Evolutionary conservation across 64 coral and sea anemone genomes (phyloP).

Genomic region (Montipora foliosa): DNA sequence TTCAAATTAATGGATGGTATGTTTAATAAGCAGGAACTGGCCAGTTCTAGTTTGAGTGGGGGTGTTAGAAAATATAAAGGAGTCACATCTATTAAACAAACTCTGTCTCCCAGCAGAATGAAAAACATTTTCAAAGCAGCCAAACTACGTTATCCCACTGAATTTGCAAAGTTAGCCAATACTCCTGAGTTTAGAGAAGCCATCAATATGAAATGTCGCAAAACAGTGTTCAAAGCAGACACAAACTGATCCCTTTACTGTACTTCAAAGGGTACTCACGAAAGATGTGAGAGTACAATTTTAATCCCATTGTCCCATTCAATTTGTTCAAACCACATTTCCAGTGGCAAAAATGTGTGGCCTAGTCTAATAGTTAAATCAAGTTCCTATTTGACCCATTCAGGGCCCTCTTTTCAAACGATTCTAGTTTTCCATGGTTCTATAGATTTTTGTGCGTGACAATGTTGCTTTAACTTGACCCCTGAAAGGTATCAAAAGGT

Average conservation of each 20-base stretch:
- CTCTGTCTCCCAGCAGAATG: not conserved
- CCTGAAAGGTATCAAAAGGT: too few species aligned
- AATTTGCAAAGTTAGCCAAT: not conserved
- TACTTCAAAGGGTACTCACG: not conserved
- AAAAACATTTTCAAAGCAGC: constrained; percentile 1
- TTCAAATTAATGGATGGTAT: constrained; percentile 12
- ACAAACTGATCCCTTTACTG: not conserved
- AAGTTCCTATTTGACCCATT: too few species aligned
- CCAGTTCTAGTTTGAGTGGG: constrained; percentile 3
- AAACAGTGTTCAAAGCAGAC: not conserved
- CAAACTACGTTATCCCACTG: not conserved
- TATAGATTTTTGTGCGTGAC: too few species aligned
- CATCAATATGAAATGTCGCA: not conserved
- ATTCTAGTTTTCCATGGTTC: too few species aligned
- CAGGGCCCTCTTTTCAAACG: too few species aligned
- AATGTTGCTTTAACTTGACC: too few species aligned
- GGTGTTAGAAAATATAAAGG: constrained; percentile 11
- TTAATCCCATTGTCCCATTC: not conserved
- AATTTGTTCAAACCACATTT: not conserved
- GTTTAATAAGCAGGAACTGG: not conserved
- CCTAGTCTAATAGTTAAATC: too few species aligned
- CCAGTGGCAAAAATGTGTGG: not conserved
- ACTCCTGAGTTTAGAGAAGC: constrained; percentile 1
- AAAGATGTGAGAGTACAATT: not conserved
- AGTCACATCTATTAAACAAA: not conserved